Base-by-base conservation (phyloP, 2,888 invertebrate species). In the Drosophila nigricruria region DNA sequence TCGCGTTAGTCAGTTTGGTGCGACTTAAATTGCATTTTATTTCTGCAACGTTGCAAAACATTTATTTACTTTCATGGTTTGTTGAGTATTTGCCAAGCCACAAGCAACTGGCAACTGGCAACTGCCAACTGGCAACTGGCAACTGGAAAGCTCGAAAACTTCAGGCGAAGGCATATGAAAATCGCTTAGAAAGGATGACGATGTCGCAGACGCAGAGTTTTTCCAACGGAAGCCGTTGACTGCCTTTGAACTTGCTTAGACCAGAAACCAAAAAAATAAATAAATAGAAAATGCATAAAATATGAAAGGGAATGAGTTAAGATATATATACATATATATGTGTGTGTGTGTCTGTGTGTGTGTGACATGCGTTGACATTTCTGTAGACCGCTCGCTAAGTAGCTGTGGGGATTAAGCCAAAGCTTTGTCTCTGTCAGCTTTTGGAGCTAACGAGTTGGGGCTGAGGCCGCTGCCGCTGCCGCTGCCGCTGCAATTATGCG, bases 61-160 rank as follows among this genome's bases (percentile, higher is more conserved):
- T 86, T 87, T 87, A 90, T 89, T 89, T 90, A 88, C 85, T 90
- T 90, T 90, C 88, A 90, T 86, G 90, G 85, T 87, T 90, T 88
- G 90, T 89, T 90, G 90, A 85, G 79, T 88, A 87, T 85, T 83
- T 89, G 89, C 88, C 85, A 89, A 82, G 79, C 88, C 88, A 82
- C 89, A 87, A 88, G 86, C 73, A 81, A 60, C 56, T 60, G 68
- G 45, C 59, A 69, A 72, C 66, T 43, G 52, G 12, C 45, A 66
- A 60, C 52, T 27, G 60, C 74, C 72, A 81, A 59, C 50, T 60
- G 66, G 50, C 57, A 67, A 70, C 65, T 47, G 57, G 45, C 45
- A 62, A 52, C 38, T n/a, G 50, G 27, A n/a, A 53, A 27, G 50
- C 50, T 34, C 12, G 50, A 20, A 52, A 34, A 34, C 32, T 14